These are phyloP conservation scores for Apodemia zela DNA, from an alignment of 2,888 invertebrate species.

Conservation along the genomic window DNA sequence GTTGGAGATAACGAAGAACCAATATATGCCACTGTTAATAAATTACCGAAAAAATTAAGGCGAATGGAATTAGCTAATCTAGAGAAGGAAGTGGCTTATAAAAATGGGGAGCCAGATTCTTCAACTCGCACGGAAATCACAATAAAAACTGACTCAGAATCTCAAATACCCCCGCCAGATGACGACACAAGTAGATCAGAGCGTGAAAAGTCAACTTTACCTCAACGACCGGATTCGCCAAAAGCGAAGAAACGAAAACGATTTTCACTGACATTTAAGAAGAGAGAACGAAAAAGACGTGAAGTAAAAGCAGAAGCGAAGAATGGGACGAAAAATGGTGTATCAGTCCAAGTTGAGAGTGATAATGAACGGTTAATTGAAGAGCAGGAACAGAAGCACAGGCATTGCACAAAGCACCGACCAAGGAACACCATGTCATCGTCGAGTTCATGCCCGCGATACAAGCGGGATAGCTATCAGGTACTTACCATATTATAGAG, in stretches of 20 bases:
- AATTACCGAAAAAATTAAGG: constrained; percentile 70
- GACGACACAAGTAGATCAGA: constrained; percentile 73
- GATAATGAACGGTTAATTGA: constrained; percentile 72
- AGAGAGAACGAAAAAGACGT: constrained; percentile 67
- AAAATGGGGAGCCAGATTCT: constrained; percentile 62
- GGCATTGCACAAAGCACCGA: constrained; percentile 59
- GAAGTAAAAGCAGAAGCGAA: constrained; percentile 67
- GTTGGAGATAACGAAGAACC: constrained; percentile 74
- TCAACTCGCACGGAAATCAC: constrained; percentile 66
- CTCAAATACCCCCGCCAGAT: constrained; percentile 60
- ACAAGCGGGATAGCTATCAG: constrained; percentile 78
- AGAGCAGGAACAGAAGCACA: constrained; percentile 56
- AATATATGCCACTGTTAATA: constrained; percentile 75
- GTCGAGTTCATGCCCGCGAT: constrained; percentile 72
- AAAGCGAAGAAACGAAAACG: constrained; percentile 72
- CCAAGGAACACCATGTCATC: constrained; percentile 67
- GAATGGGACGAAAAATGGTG: constrained; percentile 60
- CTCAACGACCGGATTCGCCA: constrained; percentile 64
- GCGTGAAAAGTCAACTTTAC: constrained; percentile 60
- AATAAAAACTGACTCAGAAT: constrained; percentile 67
- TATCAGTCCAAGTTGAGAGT: constrained; percentile 54
- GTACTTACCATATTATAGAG: constrained; percentile 40
- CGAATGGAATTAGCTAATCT: constrained; percentile 70
- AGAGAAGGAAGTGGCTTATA: constrained; percentile 73
- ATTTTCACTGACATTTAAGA: constrained; percentile 70